Base-by-base conservation (phyloP, 2,113 vertebrate species). In the Hiodon tergisus region DNA sequence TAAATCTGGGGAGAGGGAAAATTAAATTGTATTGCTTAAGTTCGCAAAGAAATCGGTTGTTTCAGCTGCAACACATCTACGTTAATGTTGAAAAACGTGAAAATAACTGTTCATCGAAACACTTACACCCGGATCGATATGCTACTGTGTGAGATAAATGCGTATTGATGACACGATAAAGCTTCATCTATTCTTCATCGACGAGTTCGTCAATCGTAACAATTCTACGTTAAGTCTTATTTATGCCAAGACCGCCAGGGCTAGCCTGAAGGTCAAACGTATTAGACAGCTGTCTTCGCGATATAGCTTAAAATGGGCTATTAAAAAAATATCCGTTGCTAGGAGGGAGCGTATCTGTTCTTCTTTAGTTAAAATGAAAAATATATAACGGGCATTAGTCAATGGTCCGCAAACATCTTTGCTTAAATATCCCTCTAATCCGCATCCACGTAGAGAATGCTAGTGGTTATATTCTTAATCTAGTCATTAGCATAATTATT, bases 321-420 rank as follows among this genome's bases (percentile, higher is more conserved):
- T 62, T 73, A 62, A 73, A 73, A 69, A 59, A 17, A 54, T 48
- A 46, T 73, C 14, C 13, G 10, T 66, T 14, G 52, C 72, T 54
- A 31, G 52, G 50, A 66, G 72, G 72, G 52, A 16, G 16, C 16
- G 7, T 73, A 14, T 17, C 1, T n/a, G n/a, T 71, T 11, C 69
- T 59, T 59, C 10, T 57, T 71, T 31, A 71, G 10, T 46, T n/a
- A 11, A 58, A 8, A 71, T 31, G 54, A 31, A 69, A 6, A 6
- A 53, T 47, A 17, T 53, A 69, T 69, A n/a, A 53, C 52, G 16
- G n/a, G 68, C 68, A 68, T 0, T 14, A 6, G 13, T 68, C 66
- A 51, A 68, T 50, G 52, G 48, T 16, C 16, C 13, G 52, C 14
- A 16, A 13, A 47, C 5, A 6, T 68, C 66, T 14, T 7, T 52